Evolutionary conservation across 1,140 invertebrate species (phyloP).

Genomic region (Lepidurus packardi): DNA sequence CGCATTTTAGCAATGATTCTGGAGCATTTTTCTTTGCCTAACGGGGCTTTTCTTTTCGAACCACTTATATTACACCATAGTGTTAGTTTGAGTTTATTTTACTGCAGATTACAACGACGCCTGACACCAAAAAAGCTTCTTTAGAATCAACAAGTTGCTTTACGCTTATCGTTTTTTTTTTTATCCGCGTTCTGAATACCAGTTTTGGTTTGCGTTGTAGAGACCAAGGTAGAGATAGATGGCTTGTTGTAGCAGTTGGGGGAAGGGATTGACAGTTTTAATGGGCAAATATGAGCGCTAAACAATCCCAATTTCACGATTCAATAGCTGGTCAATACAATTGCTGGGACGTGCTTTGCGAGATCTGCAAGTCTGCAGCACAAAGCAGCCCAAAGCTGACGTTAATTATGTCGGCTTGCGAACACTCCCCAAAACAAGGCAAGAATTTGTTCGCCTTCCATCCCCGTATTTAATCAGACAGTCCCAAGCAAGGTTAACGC

Average conservation of each 20-base stretch:
- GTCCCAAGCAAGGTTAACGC: slow-evolving; percentile 15
- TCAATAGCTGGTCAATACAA: not conserved
- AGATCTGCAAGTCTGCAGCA: not conserved
- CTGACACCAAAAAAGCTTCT: no score
- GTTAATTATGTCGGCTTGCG: not conserved
- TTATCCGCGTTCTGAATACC: no score
- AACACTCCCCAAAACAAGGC: not conserved
- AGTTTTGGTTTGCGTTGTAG: no score
- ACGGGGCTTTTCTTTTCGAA: not conserved
- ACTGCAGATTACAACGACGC: no score
- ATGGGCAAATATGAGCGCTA: not conserved
- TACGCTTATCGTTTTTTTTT: no score
- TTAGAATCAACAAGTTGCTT: no score
- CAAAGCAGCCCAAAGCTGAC: not conserved
- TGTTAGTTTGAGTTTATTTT: not conserved
- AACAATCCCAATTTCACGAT: not conserved
- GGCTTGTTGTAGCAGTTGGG: no score
- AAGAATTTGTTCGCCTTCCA: not conserved
- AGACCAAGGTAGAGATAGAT: no score
- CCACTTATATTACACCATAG: not conserved
- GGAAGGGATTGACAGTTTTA: not conserved
- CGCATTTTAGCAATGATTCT: not conserved
- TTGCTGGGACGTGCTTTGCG: not conserved
- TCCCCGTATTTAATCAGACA: not conserved
- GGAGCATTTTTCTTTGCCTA: not conserved